Conservation (phyloP, 2,797 vertebrate species). For the Parotocinclus haroldoi region DNA sequence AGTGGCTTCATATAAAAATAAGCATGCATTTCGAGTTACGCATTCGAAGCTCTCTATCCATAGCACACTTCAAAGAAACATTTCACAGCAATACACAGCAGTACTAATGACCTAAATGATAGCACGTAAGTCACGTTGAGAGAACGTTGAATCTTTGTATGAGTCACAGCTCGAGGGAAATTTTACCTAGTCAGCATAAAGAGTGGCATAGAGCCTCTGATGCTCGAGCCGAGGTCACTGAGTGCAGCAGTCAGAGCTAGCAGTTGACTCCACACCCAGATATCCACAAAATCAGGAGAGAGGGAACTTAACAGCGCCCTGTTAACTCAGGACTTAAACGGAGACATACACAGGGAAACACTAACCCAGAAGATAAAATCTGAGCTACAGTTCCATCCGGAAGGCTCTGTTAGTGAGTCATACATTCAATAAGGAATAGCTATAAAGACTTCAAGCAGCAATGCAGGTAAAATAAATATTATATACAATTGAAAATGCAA, state of each 20-base stretch:
- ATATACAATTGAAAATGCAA: no score
- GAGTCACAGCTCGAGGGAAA: constrained; percentile 4
- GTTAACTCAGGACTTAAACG: constrained; percentile 31
- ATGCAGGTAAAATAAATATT: no score
- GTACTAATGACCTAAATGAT: neutral
- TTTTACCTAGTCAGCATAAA: constrained; percentile 32
- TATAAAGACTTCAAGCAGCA: no score
- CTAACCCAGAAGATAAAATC: constrained; percentile 6
- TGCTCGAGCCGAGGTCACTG: constrained; percentile 9
- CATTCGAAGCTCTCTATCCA: neutral
- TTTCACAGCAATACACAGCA: neutral
- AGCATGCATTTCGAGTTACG: constrained; percentile 29
- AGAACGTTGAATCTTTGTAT: neutral
- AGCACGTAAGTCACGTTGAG: neutral
- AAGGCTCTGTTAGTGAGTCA: no score
- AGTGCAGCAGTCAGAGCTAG: constrained; percentile 27
- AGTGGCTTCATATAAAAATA: constrained; percentile 35
- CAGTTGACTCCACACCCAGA: constrained; percentile 28
- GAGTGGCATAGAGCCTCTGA: constrained; percentile 12
- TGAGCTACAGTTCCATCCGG: no score
- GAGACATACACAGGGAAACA: constrained; percentile 14
- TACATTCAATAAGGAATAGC: no score
- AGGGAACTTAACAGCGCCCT: constrained; percentile 32
- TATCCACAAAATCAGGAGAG: constrained; percentile 22
- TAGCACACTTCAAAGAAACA: neutral